Evolutionary conservation across 2,888 invertebrate species (phyloP), one percentile per base, ranked within the genome.

Genomic region (Apamea epomidion): DNA sequence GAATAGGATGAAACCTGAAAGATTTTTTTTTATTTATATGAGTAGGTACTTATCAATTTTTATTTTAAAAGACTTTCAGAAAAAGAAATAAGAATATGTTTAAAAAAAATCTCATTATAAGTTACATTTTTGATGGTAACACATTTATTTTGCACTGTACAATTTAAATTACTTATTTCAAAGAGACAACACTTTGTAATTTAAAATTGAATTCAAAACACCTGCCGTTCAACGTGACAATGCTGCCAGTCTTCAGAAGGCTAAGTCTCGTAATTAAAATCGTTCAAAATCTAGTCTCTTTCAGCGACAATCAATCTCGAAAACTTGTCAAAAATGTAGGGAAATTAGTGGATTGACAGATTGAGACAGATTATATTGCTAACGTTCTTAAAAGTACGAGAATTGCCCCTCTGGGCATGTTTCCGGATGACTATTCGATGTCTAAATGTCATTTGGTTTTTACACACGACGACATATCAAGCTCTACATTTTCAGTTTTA

Each of bases 1-100:
- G 54, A 82, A 89, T 10, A 92, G 58, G n/a, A 90, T 0, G 16
- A 78, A 89, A 65, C 78, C 94, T 76, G 76, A 48, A 76, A 72
- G 12, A 42, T 42, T 7, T 42, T 42, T 37, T 42, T 42, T 42
- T 42, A 42, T 32, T 51, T 32, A 18, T 18, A 32, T 60, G 60
- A 60, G n/a, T n/a, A 60, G 14, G 1, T 60, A 60, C 1, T 7
- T 58, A 25, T 10, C 2, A 8, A 29, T 29, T 42, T 5, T 18
- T 18, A 1, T 5, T 37, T 37, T 37, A 37, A 42, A 68, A n/a
- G 5, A 25, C 8, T 8, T 42, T 25, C 5, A n/a, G 10, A 42
- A 68, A 42, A 16, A 37, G 2, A 6, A 65, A 21, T 54, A 54
- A 21, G 21, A 21, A 54, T 21, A 65, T 5, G 4, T 32, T 21